A percentile compares a stretch with the other conserved stretches of the same genome.
These are phyloP conservation scores for Drosophila pandora DNA, from an alignment of 1,140 invertebrate genomes.

Conservation along the genomic window DNA sequence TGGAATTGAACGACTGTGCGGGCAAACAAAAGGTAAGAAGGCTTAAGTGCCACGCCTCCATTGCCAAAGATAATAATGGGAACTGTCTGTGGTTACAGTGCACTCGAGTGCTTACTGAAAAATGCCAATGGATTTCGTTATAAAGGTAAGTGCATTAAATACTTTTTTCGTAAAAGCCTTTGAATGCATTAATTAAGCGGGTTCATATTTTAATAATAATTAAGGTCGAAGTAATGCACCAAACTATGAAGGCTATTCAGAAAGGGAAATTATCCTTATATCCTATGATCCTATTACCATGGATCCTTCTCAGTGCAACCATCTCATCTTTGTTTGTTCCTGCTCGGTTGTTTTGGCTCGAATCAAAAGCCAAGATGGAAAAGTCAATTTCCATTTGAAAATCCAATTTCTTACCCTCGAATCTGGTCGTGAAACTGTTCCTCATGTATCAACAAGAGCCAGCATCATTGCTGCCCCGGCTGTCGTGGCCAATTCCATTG, in stretches of 20 bases:
- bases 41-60: conserved; percentile 49
- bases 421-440: conserved; percentile 37
- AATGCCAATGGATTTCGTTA: conserved; percentile 16
- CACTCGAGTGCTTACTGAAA: conserved; percentile 24
- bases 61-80: conserved; percentile 7
- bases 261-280: too few species aligned
- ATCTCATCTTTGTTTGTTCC: conserved; percentile 10
- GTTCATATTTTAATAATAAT: too few species aligned
- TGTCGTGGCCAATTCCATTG: conserved; percentile 43
- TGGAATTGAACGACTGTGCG: neutral
- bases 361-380: conserved; percentile 7
- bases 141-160: conserved; percentile 25
- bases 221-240: too few species aligned
- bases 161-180: neutral
- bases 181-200: too few species aligned
- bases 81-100: conserved; percentile 16
- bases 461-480: conserved; percentile 10
- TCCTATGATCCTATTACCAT: too few species aligned
- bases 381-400: conserved; percentile 56
- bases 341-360: conserved; percentile 9
- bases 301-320: neutral
- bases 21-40: conserved; percentile 19
- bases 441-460: conserved; percentile 46
- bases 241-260: too few species aligned
- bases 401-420: conserved; percentile 51